Percentiles rank a stretch among this genome's conserved stretches.
Conservation (phyloP, 2,888 invertebrate species). For the Timema podura region DNA sequence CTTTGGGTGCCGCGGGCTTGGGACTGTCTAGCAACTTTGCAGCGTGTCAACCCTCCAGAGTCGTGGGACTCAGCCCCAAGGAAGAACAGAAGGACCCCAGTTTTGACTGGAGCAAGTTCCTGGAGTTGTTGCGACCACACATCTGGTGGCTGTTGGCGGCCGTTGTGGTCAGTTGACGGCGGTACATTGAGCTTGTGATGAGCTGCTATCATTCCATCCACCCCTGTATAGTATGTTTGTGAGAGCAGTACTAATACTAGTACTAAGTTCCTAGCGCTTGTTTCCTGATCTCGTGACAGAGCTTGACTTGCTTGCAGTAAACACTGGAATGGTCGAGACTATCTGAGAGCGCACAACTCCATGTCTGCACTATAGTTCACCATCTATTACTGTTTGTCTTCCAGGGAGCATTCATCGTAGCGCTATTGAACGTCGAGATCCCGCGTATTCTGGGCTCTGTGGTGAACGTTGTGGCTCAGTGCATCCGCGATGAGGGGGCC, state of each 20-base stretch:
- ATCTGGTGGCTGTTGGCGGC: constrained; percentile 72
- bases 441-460: constrained; percentile 78
- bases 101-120: constrained; percentile 77
- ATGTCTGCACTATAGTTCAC: no score
- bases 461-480: constrained; percentile 70
- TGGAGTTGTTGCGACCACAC: constrained; percentile 70
- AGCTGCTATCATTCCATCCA: neutral
- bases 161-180: constrained; percentile 65
- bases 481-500: constrained; percentile 47
- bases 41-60: no score
- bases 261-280: neutral
- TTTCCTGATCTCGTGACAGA: no score
- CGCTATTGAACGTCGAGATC: constrained; percentile 83
- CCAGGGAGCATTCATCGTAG: constrained; percentile 83
- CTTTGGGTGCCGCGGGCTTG: no score
- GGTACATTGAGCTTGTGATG: neutral
- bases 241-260: neutral
- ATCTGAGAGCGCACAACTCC: no score
- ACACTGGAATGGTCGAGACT: no score
- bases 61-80: no score
- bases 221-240: neutral
- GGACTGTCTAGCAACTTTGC: no score
- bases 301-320: no score
- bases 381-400: constrained; percentile 39
- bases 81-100: constrained; percentile 41